Evolutionary conservation across 1,140 invertebrate species (phyloP).

Genomic region (Lepidotrigona ventralis): DNA sequence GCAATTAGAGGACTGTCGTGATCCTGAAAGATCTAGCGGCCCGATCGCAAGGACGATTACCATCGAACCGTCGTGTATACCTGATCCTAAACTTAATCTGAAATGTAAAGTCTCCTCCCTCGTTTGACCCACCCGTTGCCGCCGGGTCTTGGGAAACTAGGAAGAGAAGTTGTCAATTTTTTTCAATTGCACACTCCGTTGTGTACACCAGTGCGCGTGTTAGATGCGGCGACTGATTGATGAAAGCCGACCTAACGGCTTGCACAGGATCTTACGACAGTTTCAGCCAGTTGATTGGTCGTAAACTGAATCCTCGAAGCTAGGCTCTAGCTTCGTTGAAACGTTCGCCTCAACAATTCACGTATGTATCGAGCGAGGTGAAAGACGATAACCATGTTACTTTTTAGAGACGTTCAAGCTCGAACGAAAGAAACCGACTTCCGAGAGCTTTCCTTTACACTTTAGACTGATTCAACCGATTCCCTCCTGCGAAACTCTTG

Average conservation of each 20-base stretch:
- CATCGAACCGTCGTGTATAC: conserved; percentile 65
- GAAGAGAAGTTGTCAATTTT: conserved; percentile 54
- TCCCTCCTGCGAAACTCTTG: conserved; percentile 6
- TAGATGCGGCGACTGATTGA: conserved; percentile 8
- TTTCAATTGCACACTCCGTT: conserved; percentile 6
- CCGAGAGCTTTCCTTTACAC: background rate
- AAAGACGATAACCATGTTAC: background rate
- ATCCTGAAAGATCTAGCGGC: conserved; percentile 73
- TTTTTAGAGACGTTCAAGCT: background rate
- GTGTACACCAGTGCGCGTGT: background rate
- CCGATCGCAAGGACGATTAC: conserved; percentile 75
- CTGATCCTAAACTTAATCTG: conserved; percentile 73
- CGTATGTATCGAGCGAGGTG: background rate
- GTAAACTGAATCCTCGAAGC: conserved; percentile 2
- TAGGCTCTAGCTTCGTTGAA: background rate
- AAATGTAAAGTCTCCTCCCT: conserved; percentile 73
- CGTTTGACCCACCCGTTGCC: conserved; percentile 66
- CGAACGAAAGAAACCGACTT: background rate
- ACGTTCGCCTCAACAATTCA: background rate
- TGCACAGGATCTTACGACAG: background rate
- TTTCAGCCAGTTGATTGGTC: background rate
- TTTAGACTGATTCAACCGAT: conserved; percentile 11
- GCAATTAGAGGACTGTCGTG: conserved; percentile 78
- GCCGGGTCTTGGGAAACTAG: conserved; percentile 74
- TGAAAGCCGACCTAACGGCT: conserved; percentile 11